Conservation (phyloP, 1,140 invertebrate genomes). For the Nautilus pompilius region DNA sequence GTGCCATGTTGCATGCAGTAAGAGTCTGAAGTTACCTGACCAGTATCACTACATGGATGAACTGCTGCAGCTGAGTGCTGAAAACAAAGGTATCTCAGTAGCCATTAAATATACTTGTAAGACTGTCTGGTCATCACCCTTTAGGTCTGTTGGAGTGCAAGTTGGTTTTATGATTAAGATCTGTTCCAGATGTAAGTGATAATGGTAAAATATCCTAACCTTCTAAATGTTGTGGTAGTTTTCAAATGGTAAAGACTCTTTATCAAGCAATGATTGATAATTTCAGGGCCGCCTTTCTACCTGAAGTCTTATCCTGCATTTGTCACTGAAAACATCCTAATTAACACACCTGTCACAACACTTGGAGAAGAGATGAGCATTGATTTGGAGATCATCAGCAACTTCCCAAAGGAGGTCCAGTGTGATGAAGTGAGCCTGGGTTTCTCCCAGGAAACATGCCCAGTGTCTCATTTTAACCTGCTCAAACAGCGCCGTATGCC, state of each 20-base stretch:
- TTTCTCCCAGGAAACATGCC: background rate
- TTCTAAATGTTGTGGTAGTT: too few relatives aligned
- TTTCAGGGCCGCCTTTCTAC: conserved; percentile 3
- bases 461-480: background rate
- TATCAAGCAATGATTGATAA: background rate
- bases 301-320: conserved; percentile 6
- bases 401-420: conserved; percentile 55
- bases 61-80: conserved; percentile 37
- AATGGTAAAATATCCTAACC: too few relatives aligned
- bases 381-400: conserved; percentile 61
- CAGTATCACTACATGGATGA: conserved; percentile 54
- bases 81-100: too few relatives aligned
- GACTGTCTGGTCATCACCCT: too few relatives aligned
- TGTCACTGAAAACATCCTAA: background rate
- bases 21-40: conserved; percentile 60
- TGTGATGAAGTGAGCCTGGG: conserved; percentile 20
- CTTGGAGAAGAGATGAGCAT: conserved; percentile 63
- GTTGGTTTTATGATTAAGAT: too few relatives aligned
- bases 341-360: conserved; percentile 41
- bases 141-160: too few relatives aligned
- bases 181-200: too few relatives aligned
- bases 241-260: too few relatives aligned
- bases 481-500: background rate
- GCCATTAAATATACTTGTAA: too few relatives aligned
- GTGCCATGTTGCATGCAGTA: conserved; percentile 71